Percentiles rank a stretch among this genome's conserved stretches.
Evolutionary conservation across 1,140 invertebrate genomes (phyloP).

Genomic region (Monochamus saltuarius): DNA sequence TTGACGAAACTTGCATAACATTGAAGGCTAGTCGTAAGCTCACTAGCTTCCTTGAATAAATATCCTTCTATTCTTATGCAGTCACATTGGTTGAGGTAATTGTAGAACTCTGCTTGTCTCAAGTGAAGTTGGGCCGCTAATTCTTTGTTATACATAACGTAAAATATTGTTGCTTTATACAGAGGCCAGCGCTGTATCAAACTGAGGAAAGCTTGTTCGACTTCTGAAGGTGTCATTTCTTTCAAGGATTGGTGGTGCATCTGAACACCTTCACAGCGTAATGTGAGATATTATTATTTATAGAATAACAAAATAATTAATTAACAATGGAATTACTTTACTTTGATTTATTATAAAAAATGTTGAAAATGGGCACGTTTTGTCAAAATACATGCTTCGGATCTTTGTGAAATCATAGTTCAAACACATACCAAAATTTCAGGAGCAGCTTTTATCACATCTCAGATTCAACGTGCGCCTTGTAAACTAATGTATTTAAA

Average conservation of each 20-base stretch:
- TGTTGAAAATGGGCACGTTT: too few species aligned
- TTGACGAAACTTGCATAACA: constrained; percentile 79
- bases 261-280: constrained; percentile 76
- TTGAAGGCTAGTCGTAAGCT: constrained; percentile 87
- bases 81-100: constrained; percentile 77
- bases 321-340: too few species aligned
- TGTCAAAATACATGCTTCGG: too few species aligned
- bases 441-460: too few species aligned
- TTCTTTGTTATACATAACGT: constrained; percentile 83
- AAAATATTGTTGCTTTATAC: constrained; percentile 90
- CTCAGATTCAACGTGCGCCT: too few species aligned
- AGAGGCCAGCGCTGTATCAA: constrained; percentile 91
- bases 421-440: too few species aligned
- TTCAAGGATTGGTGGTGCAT: constrained; percentile 85
- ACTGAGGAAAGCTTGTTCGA: constrained; percentile 92
- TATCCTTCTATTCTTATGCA: constrained; percentile 75
- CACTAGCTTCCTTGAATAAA: constrained; percentile 79
- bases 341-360: too few species aligned
- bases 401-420: too few species aligned
- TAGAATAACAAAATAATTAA: too few species aligned
- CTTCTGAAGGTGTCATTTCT: constrained; percentile 81
- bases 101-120: constrained; percentile 70
- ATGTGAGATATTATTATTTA: too few species aligned
- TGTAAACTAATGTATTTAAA: too few species aligned
- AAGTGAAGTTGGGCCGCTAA: constrained; percentile 74